phyloP scores from a whole-genome alignment of 2,113 vertebrate genomes.

The Rafetus swinhoei region DNA sequence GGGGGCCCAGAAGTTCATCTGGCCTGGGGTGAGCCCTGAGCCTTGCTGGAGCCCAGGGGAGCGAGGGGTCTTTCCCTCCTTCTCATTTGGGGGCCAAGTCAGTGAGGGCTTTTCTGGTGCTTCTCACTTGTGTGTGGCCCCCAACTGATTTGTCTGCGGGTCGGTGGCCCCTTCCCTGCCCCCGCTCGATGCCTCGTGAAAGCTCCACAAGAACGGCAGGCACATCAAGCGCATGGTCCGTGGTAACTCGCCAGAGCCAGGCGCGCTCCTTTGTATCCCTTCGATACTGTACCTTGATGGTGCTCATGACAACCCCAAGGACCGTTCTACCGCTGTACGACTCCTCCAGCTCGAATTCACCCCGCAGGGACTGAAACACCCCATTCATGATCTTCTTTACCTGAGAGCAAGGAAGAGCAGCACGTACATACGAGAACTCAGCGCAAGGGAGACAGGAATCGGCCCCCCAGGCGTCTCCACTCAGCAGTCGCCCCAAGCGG shows the following conservation, averaged over 20 bases:
- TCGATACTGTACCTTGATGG: constrained; percentile 87
- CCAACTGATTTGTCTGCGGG: no score
- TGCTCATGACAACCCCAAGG: constrained; percentile 86
- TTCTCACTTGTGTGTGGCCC: no score
- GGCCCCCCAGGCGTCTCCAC: neutral
- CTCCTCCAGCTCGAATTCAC: constrained; percentile 90
- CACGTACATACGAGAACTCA: neutral
- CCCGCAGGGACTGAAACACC: constrained; percentile 92
- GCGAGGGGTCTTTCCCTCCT: no score
- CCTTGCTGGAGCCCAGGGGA: no score
- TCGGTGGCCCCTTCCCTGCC: no score
- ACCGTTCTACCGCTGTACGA: constrained; percentile 87
- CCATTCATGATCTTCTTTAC: constrained; percentile 97
- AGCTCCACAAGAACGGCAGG: neutral
- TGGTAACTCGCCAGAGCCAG: rapidly evolving
- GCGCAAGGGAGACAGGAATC: neutral
- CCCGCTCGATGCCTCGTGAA: neutral
- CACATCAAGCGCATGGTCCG: neutral
- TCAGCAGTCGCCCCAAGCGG: neutral
- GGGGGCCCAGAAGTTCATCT: no score
- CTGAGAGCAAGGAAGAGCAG: constrained; percentile 67
- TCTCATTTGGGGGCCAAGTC: no score
- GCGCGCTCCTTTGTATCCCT: rapidly evolving
- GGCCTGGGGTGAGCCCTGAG: no score
- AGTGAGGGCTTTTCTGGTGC: no score